Evolutionary conservation across 2,888 invertebrate species (phyloP).

Genomic region (Cremastinae sp.): DNA sequence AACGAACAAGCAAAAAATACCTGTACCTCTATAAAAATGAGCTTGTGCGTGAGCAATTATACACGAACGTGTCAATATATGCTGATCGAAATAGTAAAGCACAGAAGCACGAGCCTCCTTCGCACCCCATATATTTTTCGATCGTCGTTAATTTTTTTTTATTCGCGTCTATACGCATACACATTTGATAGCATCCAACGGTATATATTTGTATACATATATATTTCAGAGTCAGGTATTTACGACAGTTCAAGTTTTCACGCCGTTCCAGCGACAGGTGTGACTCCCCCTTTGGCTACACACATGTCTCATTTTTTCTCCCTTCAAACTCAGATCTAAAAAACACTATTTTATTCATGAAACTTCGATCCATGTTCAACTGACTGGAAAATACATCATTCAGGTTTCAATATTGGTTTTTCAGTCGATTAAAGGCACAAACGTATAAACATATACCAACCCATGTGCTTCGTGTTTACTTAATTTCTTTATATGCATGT

Average conservation of each 20-base stretch:
- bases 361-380: not conserved
- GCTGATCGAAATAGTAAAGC: too few species aligned
- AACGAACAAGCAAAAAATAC: too few species aligned
- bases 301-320: slow-evolving; percentile 4
- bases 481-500: too few species aligned
- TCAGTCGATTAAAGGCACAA: not conserved
- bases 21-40: too few species aligned
- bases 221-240: not conserved
- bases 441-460: too few species aligned
- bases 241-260: slow-evolving; percentile 29
- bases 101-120: slow-evolving; percentile 34
- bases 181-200: too few species aligned
- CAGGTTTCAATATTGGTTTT: not conserved
- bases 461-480: too few species aligned
- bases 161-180: too few species aligned
- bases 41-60: too few species aligned
- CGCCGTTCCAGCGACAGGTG: slow-evolving; percentile 33
- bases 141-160: not conserved
- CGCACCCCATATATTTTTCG: slow-evolving; percentile 27
- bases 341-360: not conserved
- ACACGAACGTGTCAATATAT: too few species aligned
- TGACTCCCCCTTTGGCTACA: slow-evolving; percentile 5
- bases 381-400: not conserved
- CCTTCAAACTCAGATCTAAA: not conserved
- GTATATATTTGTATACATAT: not conserved